Base-by-base conservation (phyloP, 2,797 vertebrate species). In the Eleutherodactylus coqui region DNA sequence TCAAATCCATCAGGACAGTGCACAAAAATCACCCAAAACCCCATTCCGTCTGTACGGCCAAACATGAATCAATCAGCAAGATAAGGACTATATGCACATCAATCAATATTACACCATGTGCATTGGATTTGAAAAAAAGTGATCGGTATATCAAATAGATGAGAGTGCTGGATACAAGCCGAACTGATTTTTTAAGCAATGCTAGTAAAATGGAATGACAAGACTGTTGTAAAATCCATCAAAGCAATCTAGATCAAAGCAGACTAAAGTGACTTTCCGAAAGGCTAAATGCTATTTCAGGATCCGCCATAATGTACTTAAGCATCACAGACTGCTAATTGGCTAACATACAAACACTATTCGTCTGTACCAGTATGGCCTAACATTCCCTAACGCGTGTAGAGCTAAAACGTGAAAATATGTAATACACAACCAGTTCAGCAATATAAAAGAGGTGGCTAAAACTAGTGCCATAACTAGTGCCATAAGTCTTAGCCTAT, bases 201-300 rank as follows among this genome's bases (percentile, higher is more conserved):
- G 21, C 4, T 41, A 72, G 36, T 41, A 72, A 72, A 72, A 43
- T 41, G 38, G 43, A 72, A 43, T 72, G 69, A 72, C 36, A 72
- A 41, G 64, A 38, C 34, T 69, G 29, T 19, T 34, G 64, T 69
- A 69, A 72, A 72, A 72, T 45, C 24, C 38, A 72, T 72, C 69
- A 76, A 53, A 76, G 73, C 13, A 76, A 29, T 76, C n/a, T 29
- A 47, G 45, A 70, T 70, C 67, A 70, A 70, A 70, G 67, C 36
- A 21, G 32, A 38, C 6, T 21, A 2, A 70, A 72, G 69, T n/a
- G 38, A 72, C 38, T 14, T 72, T 43, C 36, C 11, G 24, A 72
- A 72, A 72, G 38, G 36, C 69, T 43, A n/a, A 72, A 43, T 72
- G 36, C 67, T n/a, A 43, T 72, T 72, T 72, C 38, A 72, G 69